Percentiles rank a stretch among this genome's conserved stretches.
phyloP scores from a whole-genome alignment of 2,888 invertebrate genomes.

The Tinea semifulvella region DNA sequence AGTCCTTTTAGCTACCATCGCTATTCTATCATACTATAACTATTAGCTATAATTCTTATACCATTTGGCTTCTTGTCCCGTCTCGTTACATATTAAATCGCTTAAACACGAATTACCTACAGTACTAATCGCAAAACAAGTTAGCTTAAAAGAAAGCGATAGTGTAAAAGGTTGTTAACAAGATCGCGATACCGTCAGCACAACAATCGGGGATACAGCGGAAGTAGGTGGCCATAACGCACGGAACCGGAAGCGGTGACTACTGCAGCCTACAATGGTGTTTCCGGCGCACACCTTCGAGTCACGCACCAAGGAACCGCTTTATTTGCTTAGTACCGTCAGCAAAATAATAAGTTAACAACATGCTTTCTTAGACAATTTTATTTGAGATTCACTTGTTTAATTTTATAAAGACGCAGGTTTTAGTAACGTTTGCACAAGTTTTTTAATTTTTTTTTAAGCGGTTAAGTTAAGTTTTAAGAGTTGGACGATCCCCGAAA shows the following conservation, averaged over 20 bases:
- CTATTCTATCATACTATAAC: too few relatives aligned
- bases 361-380: too few relatives aligned
- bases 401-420: too few relatives aligned
- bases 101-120: not conserved
- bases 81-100: too few relatives aligned
- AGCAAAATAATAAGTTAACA: constrained; percentile 19
- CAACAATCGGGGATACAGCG: constrained; percentile 21
- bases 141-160: constrained; percentile 5
- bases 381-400: too few relatives aligned
- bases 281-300: constrained; percentile 37
- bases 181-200: constrained; percentile 31
- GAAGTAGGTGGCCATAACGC: constrained; percentile 30
- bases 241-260: constrained; percentile 26
- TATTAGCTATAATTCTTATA: too few relatives aligned
- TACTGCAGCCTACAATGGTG: constrained; percentile 21
- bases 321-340: constrained; percentile 21
- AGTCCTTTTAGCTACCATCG: too few relatives aligned
- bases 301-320: constrained; percentile 42
- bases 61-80: too few relatives aligned
- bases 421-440: too few relatives aligned
- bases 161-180: constrained; percentile 21
- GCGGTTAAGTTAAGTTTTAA: too few relatives aligned
- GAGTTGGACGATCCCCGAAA: too few relatives aligned
- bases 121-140: not conserved
- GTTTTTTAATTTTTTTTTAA: too few relatives aligned